These are phyloP conservation scores for Drosophila tani DNA, from an alignment of 1,140 invertebrate genomes.

Conservation along the genomic window DNA sequence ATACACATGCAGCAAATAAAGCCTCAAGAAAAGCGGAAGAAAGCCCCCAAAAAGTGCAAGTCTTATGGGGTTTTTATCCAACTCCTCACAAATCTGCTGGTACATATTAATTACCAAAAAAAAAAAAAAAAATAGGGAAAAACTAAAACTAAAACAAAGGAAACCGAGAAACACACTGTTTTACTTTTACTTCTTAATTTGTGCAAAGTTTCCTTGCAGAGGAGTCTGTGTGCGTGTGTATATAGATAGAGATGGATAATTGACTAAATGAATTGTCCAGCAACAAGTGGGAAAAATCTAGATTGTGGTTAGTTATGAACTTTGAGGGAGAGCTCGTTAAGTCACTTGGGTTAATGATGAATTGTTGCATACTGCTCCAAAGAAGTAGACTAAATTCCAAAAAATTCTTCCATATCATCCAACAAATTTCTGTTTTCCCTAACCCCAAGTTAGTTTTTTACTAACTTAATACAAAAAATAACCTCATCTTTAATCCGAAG, in stretches of 20 bases:
- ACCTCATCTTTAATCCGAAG: too few species aligned
- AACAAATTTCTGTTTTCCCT: too few species aligned
- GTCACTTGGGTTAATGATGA: not conserved
- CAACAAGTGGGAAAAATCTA: constrained; percentile 55
- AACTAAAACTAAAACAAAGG: constrained; percentile 5
- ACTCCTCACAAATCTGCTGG: constrained; percentile 63
- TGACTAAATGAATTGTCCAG: constrained; percentile 26
- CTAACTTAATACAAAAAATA: too few species aligned
- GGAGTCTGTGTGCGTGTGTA: constrained; percentile 13
- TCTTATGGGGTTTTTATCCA: not conserved
- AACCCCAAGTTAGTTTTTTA: too few species aligned
- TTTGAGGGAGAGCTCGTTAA: not conserved
- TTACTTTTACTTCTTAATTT: constrained; percentile 29
- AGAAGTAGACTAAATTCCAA: too few species aligned
- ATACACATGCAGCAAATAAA: constrained; percentile 6
- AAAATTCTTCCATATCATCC: too few species aligned
- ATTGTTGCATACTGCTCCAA: too few species aligned
- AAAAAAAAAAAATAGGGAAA: not conserved
- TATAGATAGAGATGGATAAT: constrained; percentile 10
- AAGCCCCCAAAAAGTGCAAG: constrained; percentile 9
- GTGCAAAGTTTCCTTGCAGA: constrained; percentile 12
- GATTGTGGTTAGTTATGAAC: constrained; percentile 4
- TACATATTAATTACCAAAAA: constrained; percentile 71
- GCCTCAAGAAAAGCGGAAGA: constrained; percentile 5
- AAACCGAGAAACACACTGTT: constrained; percentile 6